Evolutionary conservation across 2,113 vertebrate species (phyloP).

Genomic region (Salvelinus fontinalis): DNA sequence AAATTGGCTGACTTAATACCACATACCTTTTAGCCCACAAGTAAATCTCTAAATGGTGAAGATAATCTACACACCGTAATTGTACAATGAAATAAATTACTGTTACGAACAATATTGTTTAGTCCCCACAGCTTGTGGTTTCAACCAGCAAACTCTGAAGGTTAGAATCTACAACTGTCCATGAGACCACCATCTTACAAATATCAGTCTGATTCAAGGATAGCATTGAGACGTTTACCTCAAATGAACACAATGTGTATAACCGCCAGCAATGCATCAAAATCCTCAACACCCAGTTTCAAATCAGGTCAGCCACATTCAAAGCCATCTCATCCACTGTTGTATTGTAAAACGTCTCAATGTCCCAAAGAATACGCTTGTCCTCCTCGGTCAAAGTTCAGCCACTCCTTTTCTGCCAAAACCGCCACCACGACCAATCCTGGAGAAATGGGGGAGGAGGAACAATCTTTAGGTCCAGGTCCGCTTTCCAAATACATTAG

Average conservation of each 20-base stretch:
- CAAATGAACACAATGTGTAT: slow-evolving; percentile 94
- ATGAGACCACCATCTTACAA: slow-evolving; percentile 73
- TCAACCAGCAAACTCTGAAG: slow-evolving; percentile 81
- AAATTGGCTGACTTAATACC: slow-evolving; percentile 99
- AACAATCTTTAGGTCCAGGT: too few relatives aligned
- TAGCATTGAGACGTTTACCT: slow-evolving; percentile 88
- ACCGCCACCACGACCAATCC: slow-evolving; percentile 95
- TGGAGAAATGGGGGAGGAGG: slow-evolving; percentile 45
- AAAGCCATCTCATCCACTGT: slow-evolving; percentile 99
- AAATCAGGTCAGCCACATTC: slow-evolving; percentile 99
- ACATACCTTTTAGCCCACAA: slow-evolving; percentile 99
- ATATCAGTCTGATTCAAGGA: slow-evolving; percentile 88
- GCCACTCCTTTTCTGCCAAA: slow-evolving; percentile 99
- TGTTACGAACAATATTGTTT: slow-evolving; percentile 72
- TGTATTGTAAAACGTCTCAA: slow-evolving; percentile 99
- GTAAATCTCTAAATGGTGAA: slow-evolving; percentile 98
- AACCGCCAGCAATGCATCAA: slow-evolving; percentile 88
- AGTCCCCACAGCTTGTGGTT: slow-evolving; percentile 93
- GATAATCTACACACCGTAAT: slow-evolving; percentile 93
- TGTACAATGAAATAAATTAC: slow-evolving; percentile 84
- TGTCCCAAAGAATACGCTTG: slow-evolving; percentile 97
- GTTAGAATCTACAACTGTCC: slow-evolving; percentile 83
- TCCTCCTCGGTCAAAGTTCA: slow-evolving; percentile 94
- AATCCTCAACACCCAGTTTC: slow-evolving; percentile 75
- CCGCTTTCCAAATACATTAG: too few relatives aligned